A percentile compares a stretch with the other conserved stretches of the same genome.
These are phyloP conservation scores for Cancer borealis DNA, from an alignment of 2,888 invertebrate genomes.

Conservation along the genomic window DNA sequence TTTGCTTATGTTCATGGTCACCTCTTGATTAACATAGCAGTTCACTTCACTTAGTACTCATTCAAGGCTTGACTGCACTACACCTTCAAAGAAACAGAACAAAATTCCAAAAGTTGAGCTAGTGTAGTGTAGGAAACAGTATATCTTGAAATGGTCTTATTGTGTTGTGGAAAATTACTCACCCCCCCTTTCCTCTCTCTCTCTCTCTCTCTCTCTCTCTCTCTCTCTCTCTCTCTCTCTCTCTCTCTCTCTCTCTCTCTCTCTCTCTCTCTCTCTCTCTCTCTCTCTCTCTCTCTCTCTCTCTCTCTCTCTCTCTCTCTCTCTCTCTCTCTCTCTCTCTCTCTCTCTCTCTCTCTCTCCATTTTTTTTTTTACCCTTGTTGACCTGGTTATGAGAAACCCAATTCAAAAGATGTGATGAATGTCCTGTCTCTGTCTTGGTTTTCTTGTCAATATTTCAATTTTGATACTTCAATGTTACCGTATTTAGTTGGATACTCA, in stretches of 20 bases:
- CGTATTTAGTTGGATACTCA: background rate
- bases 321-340: constrained; percentile 28
- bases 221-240: constrained; percentile 36
- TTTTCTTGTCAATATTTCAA: background rate
- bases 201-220: constrained; percentile 15
- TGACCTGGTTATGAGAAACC: background rate
- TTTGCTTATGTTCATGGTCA: constrained; percentile 5
- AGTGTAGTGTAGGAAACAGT: background rate
- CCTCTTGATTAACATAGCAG: background rate
- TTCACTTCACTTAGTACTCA: background rate
- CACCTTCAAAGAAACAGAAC: background rate
- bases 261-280: background rate
- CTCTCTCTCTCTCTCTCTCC: background rate
- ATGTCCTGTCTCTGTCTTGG: background rate
- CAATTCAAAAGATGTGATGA: background rate
- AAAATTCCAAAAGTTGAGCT: background rate
- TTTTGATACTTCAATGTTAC: background rate
- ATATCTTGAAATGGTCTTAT: background rate
- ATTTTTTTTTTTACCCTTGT: background rate
- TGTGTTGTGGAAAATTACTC: background rate
- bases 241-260: constrained; percentile 36
- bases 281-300: background rate
- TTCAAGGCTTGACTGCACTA: background rate
- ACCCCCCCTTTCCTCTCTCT: background rate
- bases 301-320: constrained; percentile 36